Evolutionary conservation across 2,113 vertebrate species (phyloP), one percentile per base, ranked within the genome.

Genomic region (Rutilus rutilus): DNA sequence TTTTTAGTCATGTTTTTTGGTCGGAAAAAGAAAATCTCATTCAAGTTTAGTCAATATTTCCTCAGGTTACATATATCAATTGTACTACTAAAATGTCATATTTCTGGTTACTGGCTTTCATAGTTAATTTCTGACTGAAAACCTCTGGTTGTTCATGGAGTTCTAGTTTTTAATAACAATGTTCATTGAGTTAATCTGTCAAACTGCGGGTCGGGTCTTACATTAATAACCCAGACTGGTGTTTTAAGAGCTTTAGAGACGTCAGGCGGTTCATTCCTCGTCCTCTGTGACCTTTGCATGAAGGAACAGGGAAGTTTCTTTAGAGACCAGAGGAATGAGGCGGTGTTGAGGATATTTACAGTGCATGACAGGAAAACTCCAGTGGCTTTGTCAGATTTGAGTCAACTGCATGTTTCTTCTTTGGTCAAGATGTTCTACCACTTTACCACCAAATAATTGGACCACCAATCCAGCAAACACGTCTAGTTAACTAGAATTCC

Each of bases 201-300:
- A 2, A 23, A 42, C 1, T 4, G 2, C 10, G n/a, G 9, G 36
- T 10, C 21, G 2, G 33, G 36, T 73, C 36, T n/a, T 73, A 42
- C 21, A 5, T 42, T n/a, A 73, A n/a, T 73, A 73, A 73, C 10
- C 4, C 36, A 14, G 33, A 71, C 19, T 23, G 4, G 45, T 76
- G 74, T 30, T 76, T 76, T 15, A 27, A 76, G 45, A 52, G 74
- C 45, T 76, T 76, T 50, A 50, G 67, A 71, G 21, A 9, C 36
- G 2, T 7, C 36, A 14, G 54, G 36, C 69, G 12, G 36, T 39
- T 42, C 69, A 73, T 73, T 76, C 25, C n/a, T 27, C 2, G n/a
- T 25, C 74, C 47, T 76, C 42, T 30, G 4, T 76, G 74, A 76
- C 74, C 74, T 52, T 30, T 30, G 25, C 45, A 9, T 25, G 42